phyloP scores from a whole-genome alignment of 1,140 invertebrate genomes.

The Dreissena polymorpha region DNA sequence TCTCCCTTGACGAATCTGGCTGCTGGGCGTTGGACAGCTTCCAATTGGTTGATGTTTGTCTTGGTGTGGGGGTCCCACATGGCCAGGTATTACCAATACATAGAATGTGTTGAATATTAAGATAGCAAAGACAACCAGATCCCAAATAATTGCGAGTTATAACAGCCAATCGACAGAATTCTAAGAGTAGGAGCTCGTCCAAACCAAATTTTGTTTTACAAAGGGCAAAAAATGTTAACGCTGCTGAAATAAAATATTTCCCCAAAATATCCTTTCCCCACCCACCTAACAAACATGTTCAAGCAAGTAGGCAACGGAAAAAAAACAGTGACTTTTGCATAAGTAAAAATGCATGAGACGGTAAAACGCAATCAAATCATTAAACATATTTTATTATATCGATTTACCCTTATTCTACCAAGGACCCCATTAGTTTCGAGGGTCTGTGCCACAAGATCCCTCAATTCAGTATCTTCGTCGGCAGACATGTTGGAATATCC shows the following conservation, averaged over 20 bases:
- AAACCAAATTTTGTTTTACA: too few relatives aligned
- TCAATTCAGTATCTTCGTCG: slow-evolving; percentile 86
- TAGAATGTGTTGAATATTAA: too few relatives aligned
- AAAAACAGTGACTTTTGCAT: not conserved
- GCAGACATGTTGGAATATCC: slow-evolving; percentile 82
- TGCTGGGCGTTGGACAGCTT: too few relatives aligned
- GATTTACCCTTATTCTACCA: slow-evolving; percentile 85
- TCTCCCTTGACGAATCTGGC: too few relatives aligned
- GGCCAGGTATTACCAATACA: too few relatives aligned
- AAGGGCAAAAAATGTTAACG: too few relatives aligned
- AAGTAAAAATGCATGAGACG: not conserved
- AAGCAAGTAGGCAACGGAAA: slow-evolving; percentile 31
- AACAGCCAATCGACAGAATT: too few relatives aligned
- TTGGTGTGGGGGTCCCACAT: too few relatives aligned
- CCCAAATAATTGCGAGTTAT: too few relatives aligned
- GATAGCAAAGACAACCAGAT: too few relatives aligned
- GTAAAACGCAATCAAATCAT: not conserved
- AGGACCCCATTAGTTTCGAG: slow-evolving; percentile 87
- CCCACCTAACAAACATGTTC: slow-evolving; percentile 39
- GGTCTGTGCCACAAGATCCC: slow-evolving; percentile 86
- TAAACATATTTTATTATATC: slow-evolving; percentile 9
- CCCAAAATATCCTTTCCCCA: slow-evolving; percentile 10
- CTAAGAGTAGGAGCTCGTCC: too few relatives aligned
- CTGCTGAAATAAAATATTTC: not conserved
- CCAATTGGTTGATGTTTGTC: too few relatives aligned